These are phyloP conservation scores for Scomber japonicus DNA, from an alignment of 2,113 vertebrate species.

Conservation along the genomic window DNA sequence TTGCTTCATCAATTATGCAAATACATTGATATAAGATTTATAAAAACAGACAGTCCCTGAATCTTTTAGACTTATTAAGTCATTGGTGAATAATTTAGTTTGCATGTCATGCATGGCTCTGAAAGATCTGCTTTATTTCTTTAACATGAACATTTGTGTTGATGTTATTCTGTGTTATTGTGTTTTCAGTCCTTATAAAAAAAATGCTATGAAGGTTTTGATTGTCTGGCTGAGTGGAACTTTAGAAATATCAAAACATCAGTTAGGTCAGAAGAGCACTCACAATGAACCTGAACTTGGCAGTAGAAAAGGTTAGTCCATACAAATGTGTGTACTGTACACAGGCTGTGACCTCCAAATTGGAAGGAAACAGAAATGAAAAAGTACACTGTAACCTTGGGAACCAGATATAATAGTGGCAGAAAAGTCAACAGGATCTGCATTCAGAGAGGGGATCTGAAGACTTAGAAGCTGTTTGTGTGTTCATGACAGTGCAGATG, in stretches of 20 bases:
- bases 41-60: background rate
- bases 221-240: background rate
- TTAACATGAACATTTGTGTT: slow-evolving; percentile 11
- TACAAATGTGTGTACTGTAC: background rate
- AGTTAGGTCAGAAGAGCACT: background rate
- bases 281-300: background rate
- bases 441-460: slow-evolving; percentile 20
- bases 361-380: background rate
- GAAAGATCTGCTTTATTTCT: slow-evolving; percentile 30
- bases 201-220: background rate
- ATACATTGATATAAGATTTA: background rate
- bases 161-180: slow-evolving; percentile 16
- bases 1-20: background rate
- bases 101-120: slow-evolving; percentile 77
- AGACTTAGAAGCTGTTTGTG: slow-evolving; percentile 21
- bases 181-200: background rate
- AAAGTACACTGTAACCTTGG: background rate
- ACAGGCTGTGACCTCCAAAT: background rate
- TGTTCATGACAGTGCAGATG: slow-evolving; percentile 12
- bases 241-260: slow-evolving; percentile 14
- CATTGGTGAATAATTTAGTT: slow-evolving; percentile 13
- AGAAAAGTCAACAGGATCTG: slow-evolving; percentile 16
- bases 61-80: slow-evolving; percentile 9
- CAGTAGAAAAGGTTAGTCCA: background rate
- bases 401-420: slow-evolving; percentile 19